A percentile compares a stretch with the other conserved stretches of the same genome.
phyloP scores from a whole-genome alignment of 2,888 invertebrate species.

The Matsumyia berberina region DNA sequence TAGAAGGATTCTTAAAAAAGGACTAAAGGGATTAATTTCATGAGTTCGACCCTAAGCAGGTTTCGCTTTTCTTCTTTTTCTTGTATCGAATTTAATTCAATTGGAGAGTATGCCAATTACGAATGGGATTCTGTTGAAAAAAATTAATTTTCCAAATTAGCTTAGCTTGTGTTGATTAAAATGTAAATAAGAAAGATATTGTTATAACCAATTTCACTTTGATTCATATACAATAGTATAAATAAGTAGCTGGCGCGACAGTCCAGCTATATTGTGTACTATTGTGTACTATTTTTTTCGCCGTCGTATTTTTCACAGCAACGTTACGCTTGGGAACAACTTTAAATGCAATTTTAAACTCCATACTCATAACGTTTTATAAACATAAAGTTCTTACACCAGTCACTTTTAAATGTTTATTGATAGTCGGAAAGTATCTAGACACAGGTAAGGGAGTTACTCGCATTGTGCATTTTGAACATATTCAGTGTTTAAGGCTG shows the following conservation, averaged over 20 bases:
- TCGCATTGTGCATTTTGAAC: constrained; percentile 19
- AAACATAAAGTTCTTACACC: no score
- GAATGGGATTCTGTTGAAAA: not conserved
- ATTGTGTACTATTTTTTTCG: no score
- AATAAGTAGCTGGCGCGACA: no score
- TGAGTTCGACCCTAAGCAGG: constrained; percentile 26
- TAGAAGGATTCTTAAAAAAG: constrained; percentile 34
- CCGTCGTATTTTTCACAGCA: no score
- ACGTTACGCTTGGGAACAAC: no score
- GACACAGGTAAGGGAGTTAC: constrained; percentile 16
- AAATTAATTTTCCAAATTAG: constrained; percentile 8
- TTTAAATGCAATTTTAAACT: no score
- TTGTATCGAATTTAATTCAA: constrained; percentile 39
- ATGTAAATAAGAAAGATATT: not conserved
- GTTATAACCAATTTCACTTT: no score
- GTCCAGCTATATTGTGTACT: no score
- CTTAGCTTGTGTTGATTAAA: not conserved
- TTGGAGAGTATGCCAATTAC: constrained; percentile 19
- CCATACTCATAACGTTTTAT: no score
- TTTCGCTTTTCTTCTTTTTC: constrained; percentile 16
- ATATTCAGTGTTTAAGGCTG: constrained; percentile 20
- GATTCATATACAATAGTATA: no score
- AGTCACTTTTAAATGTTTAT: not conserved
- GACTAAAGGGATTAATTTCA: constrained; percentile 51
- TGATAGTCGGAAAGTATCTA: not conserved